Percentiles rank a stretch among this genome's conserved stretches.
phyloP scores from a whole-genome alignment of 2,113 vertebrate genomes.

The Callocephalon fimbriatum region DNA sequence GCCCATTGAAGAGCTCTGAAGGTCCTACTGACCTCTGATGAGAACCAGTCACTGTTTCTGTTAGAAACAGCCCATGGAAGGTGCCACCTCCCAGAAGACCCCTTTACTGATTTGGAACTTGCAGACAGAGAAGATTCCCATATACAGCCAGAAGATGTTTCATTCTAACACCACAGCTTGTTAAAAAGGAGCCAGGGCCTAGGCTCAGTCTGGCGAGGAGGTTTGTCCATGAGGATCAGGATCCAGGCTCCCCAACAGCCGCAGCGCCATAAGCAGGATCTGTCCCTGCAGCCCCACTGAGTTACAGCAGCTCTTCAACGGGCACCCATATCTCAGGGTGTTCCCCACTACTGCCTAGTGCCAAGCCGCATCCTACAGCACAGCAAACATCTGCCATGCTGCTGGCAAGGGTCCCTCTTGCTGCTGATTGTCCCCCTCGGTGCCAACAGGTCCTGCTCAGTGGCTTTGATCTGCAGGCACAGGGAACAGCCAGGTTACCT shows the following conservation, averaged over 20 bases:
- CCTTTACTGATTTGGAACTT: not conserved
- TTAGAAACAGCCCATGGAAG: not conserved
- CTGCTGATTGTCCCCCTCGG: not conserved
- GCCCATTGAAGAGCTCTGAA: not conserved
- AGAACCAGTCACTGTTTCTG: not conserved
- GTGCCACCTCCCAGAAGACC: not conserved
- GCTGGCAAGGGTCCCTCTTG: not conserved
- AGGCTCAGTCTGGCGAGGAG: not conserved
- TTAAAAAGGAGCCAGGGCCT: not conserved
- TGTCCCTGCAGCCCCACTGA: not conserved
- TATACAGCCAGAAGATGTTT: fast-evolving
- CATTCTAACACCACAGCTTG: not conserved
- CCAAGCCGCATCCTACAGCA: not conserved
- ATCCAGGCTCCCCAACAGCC: not conserved
- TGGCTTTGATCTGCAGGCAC: not conserved
- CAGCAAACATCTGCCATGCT: not conserved
- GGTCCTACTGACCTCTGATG: not conserved
- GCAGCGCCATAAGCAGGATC: not conserved
- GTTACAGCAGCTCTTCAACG: not conserved
- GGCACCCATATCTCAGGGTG: fast-evolving
- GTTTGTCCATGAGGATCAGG: not conserved
- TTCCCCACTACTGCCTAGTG: not conserved
- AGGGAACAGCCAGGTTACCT: not conserved
- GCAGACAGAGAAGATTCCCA: not conserved
- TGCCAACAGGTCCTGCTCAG: not conserved